Base-by-base conservation (phyloP, 2,113 vertebrate genomes). In the Phalacrocorax aristotelis region DNA sequence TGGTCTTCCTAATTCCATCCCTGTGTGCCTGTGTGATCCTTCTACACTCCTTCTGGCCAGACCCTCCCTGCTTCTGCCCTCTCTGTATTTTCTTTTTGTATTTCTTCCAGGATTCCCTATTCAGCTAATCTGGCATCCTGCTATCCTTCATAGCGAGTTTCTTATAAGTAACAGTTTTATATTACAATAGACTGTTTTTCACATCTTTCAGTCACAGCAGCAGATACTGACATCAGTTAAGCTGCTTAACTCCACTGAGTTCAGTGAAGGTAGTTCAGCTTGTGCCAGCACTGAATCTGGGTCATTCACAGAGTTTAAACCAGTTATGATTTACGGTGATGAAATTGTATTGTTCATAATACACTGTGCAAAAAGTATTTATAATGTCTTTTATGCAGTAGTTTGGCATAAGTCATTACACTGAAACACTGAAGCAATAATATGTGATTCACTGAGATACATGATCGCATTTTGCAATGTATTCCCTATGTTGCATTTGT, bases 151-250 rank as follows among this genome's bases (percentile, higher is more conserved):
- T 58, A 75, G 61, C 23, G 38, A 78, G 13, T 82, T 89, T 90
- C 57, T 89, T 23, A 10, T 82, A 94, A 94, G 61, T 79, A 94
- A 78, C 49, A 71, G 44, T 75, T 95, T 90, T 79, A 44, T 75
- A 36, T 60, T 93, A 87, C 90, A 93, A 92, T 60, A 46, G 74
- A 17, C 27, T 91, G 32, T 82, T 93, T 93, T 94, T 90, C 89
- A 72, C 66, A 95, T n/a, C 34, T 90, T 86, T 93, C 80, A 68
- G 62, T 87, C 51, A 34, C 36, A 34, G 51, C 34, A 51, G 46
- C 70, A 82, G 75, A 89, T 30, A 60, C 19, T 91, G 55, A 49
- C 57, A 70, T 69, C 10, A 34, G 30, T 89, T 88, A 84, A 87
- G 69, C 78, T 66, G 25, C 25, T 93, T 64, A 74, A 89, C 34